These are phyloP conservation scores for Noctuana brunneofusca DNA, from an alignment of 2,888 invertebrate genomes.

Conservation along the genomic window DNA sequence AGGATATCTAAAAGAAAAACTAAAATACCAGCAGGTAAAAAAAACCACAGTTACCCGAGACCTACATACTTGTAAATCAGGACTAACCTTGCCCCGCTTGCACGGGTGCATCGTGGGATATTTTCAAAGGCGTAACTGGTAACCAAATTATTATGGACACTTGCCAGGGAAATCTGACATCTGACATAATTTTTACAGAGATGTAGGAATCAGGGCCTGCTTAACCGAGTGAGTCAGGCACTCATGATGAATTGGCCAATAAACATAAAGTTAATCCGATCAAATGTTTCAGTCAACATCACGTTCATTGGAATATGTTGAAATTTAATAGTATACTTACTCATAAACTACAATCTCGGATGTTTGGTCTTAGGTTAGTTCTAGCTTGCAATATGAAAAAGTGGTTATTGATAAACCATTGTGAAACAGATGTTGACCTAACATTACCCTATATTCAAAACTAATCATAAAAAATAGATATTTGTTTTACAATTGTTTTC, in stretches of 20 bases:
- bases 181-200: conserved; percentile 29
- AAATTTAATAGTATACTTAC: neutral
- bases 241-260: neutral
- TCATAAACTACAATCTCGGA: neutral
- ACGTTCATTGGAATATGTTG: conserved; percentile 5
- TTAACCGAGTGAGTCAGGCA: conserved; percentile 7
- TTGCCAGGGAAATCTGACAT: conserved; percentile 54
- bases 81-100: conserved; percentile 58
- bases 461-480: no score
- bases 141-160: conserved; percentile 68
- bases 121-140: conserved; percentile 67
- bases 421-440: no score
- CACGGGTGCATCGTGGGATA: conserved; percentile 59
- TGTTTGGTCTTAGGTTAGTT: neutral
- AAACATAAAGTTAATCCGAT: neutral
- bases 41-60: conserved; percentile 45
- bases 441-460: no score
- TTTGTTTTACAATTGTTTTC: conserved; percentile 5
- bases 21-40: neutral
- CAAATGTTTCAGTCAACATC: conserved; percentile 22
- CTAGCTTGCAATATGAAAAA: neutral
- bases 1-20: neutral
- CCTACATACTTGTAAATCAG: conserved; percentile 44
- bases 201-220: conserved; percentile 6
- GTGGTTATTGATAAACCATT: neutral